Conservation (phyloP, 2,888 invertebrate species). For the Oxyteleia sp. region DNA sequence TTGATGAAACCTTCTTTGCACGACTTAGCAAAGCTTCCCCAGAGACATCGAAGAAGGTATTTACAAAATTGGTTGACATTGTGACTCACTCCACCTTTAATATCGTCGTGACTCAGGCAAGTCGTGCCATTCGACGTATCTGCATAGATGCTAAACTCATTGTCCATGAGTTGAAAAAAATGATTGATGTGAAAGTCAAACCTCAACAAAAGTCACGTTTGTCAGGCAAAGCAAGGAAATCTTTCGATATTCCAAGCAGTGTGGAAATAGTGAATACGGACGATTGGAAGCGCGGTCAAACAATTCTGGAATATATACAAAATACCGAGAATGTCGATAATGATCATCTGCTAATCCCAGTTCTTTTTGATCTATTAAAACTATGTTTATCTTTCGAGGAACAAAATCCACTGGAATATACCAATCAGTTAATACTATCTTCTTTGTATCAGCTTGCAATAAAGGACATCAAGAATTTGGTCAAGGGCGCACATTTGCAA, state of each 20-base stretch:
- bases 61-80: slow-evolving; percentile 82
- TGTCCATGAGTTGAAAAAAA: slow-evolving; percentile 89
- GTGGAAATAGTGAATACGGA: slow-evolving; percentile 90
- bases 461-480: slow-evolving; percentile 75
- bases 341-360: slow-evolving; percentile 90
- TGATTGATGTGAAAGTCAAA: slow-evolving; percentile 88
- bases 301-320: slow-evolving; percentile 94
- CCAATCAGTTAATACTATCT: slow-evolving; percentile 95
- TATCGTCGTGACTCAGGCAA: slow-evolving; percentile 88
- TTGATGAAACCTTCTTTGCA: slow-evolving; percentile 89
- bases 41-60: slow-evolving; percentile 78
- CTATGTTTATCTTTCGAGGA: slow-evolving; percentile 94
- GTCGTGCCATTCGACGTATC: slow-evolving; percentile 91
- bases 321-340: slow-evolving; percentile 93
- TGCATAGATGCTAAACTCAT: slow-evolving; percentile 90
- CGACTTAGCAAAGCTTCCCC: slow-evolving; percentile 75
- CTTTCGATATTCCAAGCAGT: slow-evolving; percentile 47
- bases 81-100: slow-evolving; percentile 83
- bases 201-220: slow-evolving; percentile 49
- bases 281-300: slow-evolving; percentile 94
- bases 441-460: slow-evolving; percentile 90
- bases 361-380: slow-evolving; percentile 93
- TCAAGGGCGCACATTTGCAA: slow-evolving; percentile 89
- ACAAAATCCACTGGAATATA: slow-evolving; percentile 94
- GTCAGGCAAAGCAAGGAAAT: slow-evolving; percentile 20